Evolutionary conservation across 2,888 invertebrate species (phyloP), one percentile per base, ranked within the genome.

Genomic region (Melieria crassipennis): DNA sequence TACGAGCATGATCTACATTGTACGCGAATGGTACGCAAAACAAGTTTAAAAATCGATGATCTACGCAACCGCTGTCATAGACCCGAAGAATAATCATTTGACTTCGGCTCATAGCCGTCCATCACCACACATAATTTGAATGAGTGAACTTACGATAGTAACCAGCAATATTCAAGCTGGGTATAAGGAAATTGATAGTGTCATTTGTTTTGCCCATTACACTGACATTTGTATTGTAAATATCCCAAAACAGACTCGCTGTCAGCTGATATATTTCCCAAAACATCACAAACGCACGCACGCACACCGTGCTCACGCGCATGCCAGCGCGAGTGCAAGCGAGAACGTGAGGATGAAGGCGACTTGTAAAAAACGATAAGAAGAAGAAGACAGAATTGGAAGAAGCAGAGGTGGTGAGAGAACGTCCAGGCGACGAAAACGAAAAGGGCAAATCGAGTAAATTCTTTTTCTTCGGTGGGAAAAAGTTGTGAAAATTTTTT

Each of bases 401-500:
- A 68, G 61, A 45, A 43, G 52, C 58, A 61, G 30, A 52, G 61
- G 7, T 13, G 13, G 52, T 13, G 52, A 13, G n/a, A 52, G 52
- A 52, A 52, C n/a, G 6, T 13, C 11, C 13, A 52, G 30, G 30
- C 30, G 30, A 30, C 45, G 66, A 10, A 13, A 55, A 50, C 52
- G 43, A 11, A 69, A 45, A 67, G 58, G 60, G 52, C 60, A 60
- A 52, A 64, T 70, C 65, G 70, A 58, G 70, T 50, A 65, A 50
- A 70, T 69, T 69, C 69, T 55, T 63, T 62, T 69, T 16, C 46
- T 58, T 62, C 6, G 46, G 46, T 11, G 11, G 42, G 42, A 7
- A n/a, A 55, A 62, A 56, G 9, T 63, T 61, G 5, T 10, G 43
- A 63, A 69, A 47, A 47, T 63, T 58, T 16, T 47, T 69, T 69